A percentile compares a stretch with the other conserved stretches of the same genome.
Evolutionary conservation across 2,888 invertebrate species (phyloP).

Genomic region (Eupithecia abbreviata): DNA sequence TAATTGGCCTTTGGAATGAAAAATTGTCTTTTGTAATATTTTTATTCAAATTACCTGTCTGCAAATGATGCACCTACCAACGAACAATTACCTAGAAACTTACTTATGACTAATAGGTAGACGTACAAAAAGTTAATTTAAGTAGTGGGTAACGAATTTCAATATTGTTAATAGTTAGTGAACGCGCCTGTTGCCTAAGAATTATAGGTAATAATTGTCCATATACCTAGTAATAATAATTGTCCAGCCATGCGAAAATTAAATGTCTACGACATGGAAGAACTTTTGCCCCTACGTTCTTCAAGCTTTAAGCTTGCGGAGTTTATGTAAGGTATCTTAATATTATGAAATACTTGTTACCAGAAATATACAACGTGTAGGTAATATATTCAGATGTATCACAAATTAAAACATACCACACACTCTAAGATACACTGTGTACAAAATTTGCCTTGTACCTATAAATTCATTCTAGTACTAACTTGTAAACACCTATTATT

Average conservation of each 20-base stretch:
- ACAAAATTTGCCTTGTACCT: too few relatives aligned
- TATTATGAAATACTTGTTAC: conserved; percentile 1
- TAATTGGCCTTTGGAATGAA: conserved; percentile 1
- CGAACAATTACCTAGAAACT: neutral
- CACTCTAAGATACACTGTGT: too few relatives aligned
- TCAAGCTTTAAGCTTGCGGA: neutral
- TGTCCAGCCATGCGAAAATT: neutral
- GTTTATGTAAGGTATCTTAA: neutral
- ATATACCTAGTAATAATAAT: too few relatives aligned
- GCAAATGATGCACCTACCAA: neutral
- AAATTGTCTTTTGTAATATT: conserved; percentile 7
- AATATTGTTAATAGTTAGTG: neutral
- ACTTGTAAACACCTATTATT: too few relatives aligned
- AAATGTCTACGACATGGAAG: neutral
- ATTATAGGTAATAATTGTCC: neutral
- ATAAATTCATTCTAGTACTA: too few relatives aligned
- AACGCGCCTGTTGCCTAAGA: neutral
- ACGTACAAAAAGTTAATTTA: neutral
- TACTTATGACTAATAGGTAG: neutral
- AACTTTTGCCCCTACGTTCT: neutral
- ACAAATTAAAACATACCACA: too few relatives aligned
- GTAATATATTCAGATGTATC: neutral
- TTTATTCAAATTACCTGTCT: conserved; percentile 10
- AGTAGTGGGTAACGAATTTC: neutral
- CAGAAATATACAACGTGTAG: neutral